phyloP scores from a whole-genome alignment of 1,140 invertebrate genomes.

The Meloidogyne exigua region DNA sequence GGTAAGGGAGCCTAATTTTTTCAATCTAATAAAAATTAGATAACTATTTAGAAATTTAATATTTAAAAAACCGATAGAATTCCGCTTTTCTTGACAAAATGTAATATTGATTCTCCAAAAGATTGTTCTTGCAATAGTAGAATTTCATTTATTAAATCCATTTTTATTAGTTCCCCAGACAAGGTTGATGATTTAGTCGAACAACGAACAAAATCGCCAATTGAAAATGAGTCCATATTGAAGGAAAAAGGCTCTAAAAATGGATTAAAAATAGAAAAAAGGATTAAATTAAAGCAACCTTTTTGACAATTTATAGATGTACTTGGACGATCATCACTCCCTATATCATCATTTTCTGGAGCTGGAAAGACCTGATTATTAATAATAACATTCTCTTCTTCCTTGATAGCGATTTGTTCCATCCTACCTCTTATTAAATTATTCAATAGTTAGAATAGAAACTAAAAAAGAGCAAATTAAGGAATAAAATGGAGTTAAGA shows the following conservation, averaged over 20 bases:
- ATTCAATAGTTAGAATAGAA: too few relatives aligned
- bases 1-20: not conserved
- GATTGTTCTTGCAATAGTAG: not conserved
- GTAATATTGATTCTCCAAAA: not conserved
- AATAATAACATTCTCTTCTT: too few relatives aligned
- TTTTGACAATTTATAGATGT: too few relatives aligned
- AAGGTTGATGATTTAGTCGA: not conserved
- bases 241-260: not conserved
- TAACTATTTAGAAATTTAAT: not conserved
- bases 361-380: too few relatives aligned
- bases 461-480: too few relatives aligned
- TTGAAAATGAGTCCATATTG: not conserved
- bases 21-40: not conserved
- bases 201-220: constrained; percentile 1
- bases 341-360: too few relatives aligned
- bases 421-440: too few relatives aligned
- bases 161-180: not conserved
- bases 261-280: not conserved
- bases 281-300: too few relatives aligned
- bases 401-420: too few relatives aligned
- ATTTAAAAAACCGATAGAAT: constrained; percentile 16
- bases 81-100: not conserved
- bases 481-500: too few relatives aligned
- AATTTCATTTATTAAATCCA: not conserved
- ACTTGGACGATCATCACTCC: too few relatives aligned